phyloP scores from a whole-genome alignment of 2,113 vertebrate genomes.

The Notiomystis cincta region DNA sequence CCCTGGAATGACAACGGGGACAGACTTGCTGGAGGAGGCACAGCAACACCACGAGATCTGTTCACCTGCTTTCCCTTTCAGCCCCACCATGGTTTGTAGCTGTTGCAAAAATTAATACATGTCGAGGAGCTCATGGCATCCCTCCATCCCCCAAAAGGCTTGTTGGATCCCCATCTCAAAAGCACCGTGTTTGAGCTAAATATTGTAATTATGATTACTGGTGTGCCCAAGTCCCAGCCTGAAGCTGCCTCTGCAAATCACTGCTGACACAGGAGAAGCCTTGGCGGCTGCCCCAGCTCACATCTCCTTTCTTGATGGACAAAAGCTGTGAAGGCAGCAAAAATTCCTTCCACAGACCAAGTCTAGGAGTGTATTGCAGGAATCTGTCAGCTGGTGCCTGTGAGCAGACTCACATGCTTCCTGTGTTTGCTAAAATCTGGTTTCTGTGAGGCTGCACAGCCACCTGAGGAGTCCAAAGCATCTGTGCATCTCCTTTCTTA shows the following conservation, averaged over 20 bases:
- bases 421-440: neutral
- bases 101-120: neutral
- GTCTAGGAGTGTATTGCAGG: neutral
- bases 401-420: neutral
- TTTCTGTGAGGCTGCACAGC: neutral
- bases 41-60: neutral
- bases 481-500: neutral
- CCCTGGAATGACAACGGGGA: neutral
- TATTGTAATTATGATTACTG: neutral
- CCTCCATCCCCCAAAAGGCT: neutral
- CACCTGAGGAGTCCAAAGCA: neutral
- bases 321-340: neutral
- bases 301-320: neutral
- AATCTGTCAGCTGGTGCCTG: neutral
- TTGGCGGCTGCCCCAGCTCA: neutral
- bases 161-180: neutral
- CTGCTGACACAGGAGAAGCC: neutral
- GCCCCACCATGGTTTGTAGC: neutral
- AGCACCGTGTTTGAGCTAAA: neutral
- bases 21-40: neutral
- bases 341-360: neutral
- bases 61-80: neutral
- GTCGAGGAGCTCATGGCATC: neutral
- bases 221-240: neutral
- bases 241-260: conserved; percentile 36